Base-by-base conservation (phyloP, 2,797 vertebrate species). In the Acridotheres tristis region DNA sequence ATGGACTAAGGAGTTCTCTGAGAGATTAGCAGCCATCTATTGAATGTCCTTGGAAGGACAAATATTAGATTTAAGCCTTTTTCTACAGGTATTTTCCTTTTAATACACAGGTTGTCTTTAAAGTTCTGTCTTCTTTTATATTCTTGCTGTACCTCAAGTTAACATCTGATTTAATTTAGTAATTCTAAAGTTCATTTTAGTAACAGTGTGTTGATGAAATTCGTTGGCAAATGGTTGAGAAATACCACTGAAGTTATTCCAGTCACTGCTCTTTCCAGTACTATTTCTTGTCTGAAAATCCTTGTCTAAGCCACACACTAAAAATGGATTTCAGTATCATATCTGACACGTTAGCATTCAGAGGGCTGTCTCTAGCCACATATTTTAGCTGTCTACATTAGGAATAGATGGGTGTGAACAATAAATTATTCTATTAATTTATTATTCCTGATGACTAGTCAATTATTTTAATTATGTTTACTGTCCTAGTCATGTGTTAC, bases 381-480 rank as follows among this genome's bases (percentile, higher is more conserved):
- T 38, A 42, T 88, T 91, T 84, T 53, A 82, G 48, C 40, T 90
- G 65, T 72, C 54, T 87, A 15, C n/a, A 32, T 93, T 95, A 67
- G 61, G 40, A 79, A 85, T 55, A 82, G 48, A 73, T 58, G 55
- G 48, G 12, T 73, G 18, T 73, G 61, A 94, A 84, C 68, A 61
- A 29, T 34, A 91, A 67, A 63, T 93, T 84, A 65, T 73, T 93
- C 62, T 92, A 74, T 57, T 92, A 71, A 26, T 71, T 90, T 89
- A 69, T 94, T 93, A 58, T 87, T 95, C 58, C 40, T 66, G 62
- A 85, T 88, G 68, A 91, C 59, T 88, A 80, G 58, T 69, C 62
- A 75, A 87, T 94, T 90, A 86, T 93, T 96, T 92, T 86, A 94
- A 88, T 90, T 34, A 84, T 25, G 13, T 76, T 91, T 68, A 75